Base-by-base conservation (phyloP, 2,888 invertebrate species). In the Serripes groenlandicus region DNA sequence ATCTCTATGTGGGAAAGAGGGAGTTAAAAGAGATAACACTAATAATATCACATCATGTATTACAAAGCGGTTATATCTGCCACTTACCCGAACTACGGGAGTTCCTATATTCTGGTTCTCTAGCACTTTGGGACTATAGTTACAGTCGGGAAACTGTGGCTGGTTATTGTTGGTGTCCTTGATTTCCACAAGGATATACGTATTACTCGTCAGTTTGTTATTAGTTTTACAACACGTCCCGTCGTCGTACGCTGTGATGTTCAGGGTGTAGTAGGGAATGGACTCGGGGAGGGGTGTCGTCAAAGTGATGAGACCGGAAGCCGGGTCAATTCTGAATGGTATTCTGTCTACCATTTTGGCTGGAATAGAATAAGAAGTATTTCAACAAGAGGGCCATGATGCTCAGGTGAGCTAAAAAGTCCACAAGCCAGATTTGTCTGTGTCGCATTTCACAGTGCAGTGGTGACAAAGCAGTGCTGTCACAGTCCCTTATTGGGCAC, bases 151-250 rank as follows among this genome's bases (percentile, higher is more conserved):
- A 94, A 99, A 99, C 84, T 98, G 97, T 0, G 99, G 99, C 93
- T 99, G 99, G 94, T 99, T 99, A 94, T 99, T 99, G 94, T 99
- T 99, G 28, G 99, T 98, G 92, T 99, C 99, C 0, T 98, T 98
- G 84, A 99, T 98, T 94, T 98, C 98, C 0, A 99, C 98, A 0
- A 98, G 98, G 0, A 99, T 98, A 0, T 98, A 98, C 9, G 98
- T 98, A 0, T 98, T 98, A 68, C 98, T 98, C 0, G 98, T 98
- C 93, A 98, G 98, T 0, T 97, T 97, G 15, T 77, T 73, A 3
- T 98, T 98, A 88, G 98, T 97, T 21, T 97, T 97, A 94, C 99
- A 99, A 94, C 99, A 99, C 0, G 98, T 97, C 0, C 99, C 99
- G 94, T 99, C 99, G 94, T 99, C 99, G 95, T 98, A 96, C 1